A percentile compares a stretch with the other conserved stretches of the same genome.
Evolutionary conservation across 1,140 invertebrate species (phyloP).

Genomic region (Brachionus angularis): DNA sequence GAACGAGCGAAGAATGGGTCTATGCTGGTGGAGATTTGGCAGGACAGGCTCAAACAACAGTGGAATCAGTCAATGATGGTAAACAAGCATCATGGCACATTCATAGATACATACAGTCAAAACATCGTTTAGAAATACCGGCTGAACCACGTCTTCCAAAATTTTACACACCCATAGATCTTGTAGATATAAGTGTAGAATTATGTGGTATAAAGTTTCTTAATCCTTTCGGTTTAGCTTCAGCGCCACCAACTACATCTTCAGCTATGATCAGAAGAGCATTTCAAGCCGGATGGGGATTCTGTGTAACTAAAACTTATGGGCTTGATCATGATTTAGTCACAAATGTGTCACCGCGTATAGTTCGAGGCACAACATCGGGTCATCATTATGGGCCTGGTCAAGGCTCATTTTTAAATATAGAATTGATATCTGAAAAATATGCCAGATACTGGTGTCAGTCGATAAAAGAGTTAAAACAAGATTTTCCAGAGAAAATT

Average conservation of each 20-base stretch:
- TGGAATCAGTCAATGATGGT: conserved; percentile 95
- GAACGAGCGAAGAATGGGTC: conserved; percentile 70
- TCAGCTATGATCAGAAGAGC: conserved; percentile 87
- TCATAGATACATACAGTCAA: conserved; percentile 77
- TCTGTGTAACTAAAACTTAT: conserved; percentile 93
- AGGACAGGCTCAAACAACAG: conserved; percentile 88
- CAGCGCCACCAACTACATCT: conserved; percentile 88
- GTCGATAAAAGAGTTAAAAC: conserved; percentile 81
- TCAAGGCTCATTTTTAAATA: conserved; percentile 90
- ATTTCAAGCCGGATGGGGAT: conserved; percentile 93
- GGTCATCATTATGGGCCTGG: conserved; percentile 86
- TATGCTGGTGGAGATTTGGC: conserved; percentile 91
- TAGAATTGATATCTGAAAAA: conserved; percentile 97
- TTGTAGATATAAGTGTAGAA: conserved; percentile 81
- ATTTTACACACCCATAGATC: conserved; percentile 86
- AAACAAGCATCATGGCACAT: conserved; percentile 94
- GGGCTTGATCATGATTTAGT: conserved; percentile 89
- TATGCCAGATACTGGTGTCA: conserved; percentile 83
- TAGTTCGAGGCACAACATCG: conserved; percentile 84
- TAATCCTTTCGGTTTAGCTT: conserved; percentile 94
- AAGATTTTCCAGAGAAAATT: conserved; percentile 82
- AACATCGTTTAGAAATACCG: conserved; percentile 60
- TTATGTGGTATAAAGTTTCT: conserved; percentile 87
- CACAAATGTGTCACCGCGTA: conserved; percentile 92
- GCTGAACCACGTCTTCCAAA: conserved; percentile 72